Evolutionary conservation across 2,113 vertebrate species (phyloP).

Genomic region (Dicentrarchus labrax): DNA sequence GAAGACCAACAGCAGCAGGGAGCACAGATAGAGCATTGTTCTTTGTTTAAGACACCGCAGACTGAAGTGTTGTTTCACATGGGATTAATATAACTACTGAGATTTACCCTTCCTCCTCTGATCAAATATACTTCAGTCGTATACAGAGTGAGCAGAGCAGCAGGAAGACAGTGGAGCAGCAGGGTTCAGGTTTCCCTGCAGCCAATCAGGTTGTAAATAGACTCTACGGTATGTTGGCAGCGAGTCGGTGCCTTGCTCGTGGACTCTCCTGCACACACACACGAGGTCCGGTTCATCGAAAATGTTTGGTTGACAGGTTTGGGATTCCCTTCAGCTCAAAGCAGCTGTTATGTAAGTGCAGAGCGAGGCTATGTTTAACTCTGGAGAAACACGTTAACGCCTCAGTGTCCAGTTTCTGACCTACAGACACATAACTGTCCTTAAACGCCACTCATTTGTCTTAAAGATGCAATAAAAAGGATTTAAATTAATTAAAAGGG

Average conservation of each 20-base stretch:
- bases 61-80: too few relatives aligned
- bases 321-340: conserved; percentile 16
- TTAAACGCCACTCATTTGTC: not conserved
- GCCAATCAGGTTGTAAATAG: not conserved
- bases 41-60: too few relatives aligned
- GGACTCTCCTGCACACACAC: not conserved
- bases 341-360: conserved; percentile 46
- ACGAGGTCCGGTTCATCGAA: not conserved
- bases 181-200: conserved; percentile 34
- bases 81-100: too few relatives aligned
- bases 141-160: not conserved
- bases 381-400: not conserved
- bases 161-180: not conserved
- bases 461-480: not conserved
- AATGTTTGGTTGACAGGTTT: not conserved
- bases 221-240: conserved; percentile 4
- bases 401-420: not conserved
- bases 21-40: not conserved
- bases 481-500: not conserved
- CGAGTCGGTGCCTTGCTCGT: not conserved
- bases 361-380: conserved; percentile 9
- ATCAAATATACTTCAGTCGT: too few relatives aligned
- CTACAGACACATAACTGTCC: not conserved
- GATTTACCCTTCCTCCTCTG: too few relatives aligned
- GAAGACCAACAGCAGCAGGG: not conserved